Conservation (phyloP, 2,888 invertebrate genomes). For the Aporophyla lueneburgensis region DNA sequence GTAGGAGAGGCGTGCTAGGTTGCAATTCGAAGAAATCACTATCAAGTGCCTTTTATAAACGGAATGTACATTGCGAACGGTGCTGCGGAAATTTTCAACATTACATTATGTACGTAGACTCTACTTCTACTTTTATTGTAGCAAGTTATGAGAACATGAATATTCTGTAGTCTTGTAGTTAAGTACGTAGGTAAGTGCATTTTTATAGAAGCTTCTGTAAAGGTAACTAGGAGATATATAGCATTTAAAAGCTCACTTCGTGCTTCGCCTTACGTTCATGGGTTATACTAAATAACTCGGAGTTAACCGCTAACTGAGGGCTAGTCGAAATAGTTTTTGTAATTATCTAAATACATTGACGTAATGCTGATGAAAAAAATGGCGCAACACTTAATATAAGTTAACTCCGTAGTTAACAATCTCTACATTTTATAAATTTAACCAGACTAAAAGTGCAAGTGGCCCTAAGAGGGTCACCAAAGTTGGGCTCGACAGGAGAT, state of each 20-base stretch:
- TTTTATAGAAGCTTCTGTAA: conserved; percentile 1
- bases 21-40: conserved; percentile 52
- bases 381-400: no score
- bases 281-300: no score
- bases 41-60: conserved; percentile 47
- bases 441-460: no score
- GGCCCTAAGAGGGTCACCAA: no score
- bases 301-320: no score
- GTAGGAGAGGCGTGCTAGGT: conserved; percentile 7
- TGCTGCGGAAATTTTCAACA: conserved; percentile 38
- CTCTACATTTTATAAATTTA: no score
- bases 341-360: no score
- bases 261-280: no score
- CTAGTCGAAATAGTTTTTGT: no score
- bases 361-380: no score
- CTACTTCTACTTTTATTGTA: conserved; percentile 45
- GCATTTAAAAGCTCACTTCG: neutral
- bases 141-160: conserved; percentile 31
- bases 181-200: conserved; percentile 6
- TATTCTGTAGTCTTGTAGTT: conserved; percentile 24
- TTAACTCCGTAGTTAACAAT: no score
- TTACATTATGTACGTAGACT: conserved; percentile 26
- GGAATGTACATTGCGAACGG: conserved; percentile 26
- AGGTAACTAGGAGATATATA: conserved; percentile 17
- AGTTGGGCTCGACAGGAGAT: neutral